phyloP scores from a whole-genome alignment of 2,888 invertebrate genomes.

The Orthonychiurus folsomi region DNA sequence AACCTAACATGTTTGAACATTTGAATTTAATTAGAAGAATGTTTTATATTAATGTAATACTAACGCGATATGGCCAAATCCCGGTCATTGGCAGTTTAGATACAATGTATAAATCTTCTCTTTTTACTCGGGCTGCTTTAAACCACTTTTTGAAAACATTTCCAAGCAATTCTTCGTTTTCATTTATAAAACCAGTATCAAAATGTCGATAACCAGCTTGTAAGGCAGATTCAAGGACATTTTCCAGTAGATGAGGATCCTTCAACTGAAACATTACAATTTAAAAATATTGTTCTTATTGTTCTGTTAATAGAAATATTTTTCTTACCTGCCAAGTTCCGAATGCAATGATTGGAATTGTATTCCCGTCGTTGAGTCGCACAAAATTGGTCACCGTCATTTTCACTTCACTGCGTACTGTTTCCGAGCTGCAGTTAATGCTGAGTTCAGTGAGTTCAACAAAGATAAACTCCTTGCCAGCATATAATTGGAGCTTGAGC shows the following conservation, averaged over 20 bases:
- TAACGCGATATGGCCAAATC: conserved; percentile 57
- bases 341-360: conserved; percentile 63
- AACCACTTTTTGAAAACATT: conserved; percentile 63
- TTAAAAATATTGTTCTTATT: background rate
- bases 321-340: conserved; percentile 67
- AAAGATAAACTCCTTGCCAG: too few species aligned
- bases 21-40: too few species aligned
- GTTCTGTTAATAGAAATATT: background rate
- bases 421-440: background rate
- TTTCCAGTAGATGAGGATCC: conserved; percentile 52
- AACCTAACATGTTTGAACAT: too few species aligned
- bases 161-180: conserved; percentile 67
- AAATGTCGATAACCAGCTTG: conserved; percentile 73
- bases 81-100: conserved; percentile 63
- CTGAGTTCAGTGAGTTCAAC: too few species aligned
- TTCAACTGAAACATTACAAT: conserved; percentile 14
- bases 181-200: conserved; percentile 68
- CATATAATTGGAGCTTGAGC: too few species aligned
- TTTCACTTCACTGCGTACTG: background rate
- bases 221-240: conserved; percentile 59
- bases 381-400: conserved; percentile 3
- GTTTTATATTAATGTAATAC: too few species aligned
- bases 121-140: conserved; percentile 55
- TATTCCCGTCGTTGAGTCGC: conserved; percentile 48
- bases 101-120: conserved; percentile 74